Evolutionary conservation across 2,888 invertebrate genomes (phyloP).

Genomic region (Coenonympha arcania): DNA sequence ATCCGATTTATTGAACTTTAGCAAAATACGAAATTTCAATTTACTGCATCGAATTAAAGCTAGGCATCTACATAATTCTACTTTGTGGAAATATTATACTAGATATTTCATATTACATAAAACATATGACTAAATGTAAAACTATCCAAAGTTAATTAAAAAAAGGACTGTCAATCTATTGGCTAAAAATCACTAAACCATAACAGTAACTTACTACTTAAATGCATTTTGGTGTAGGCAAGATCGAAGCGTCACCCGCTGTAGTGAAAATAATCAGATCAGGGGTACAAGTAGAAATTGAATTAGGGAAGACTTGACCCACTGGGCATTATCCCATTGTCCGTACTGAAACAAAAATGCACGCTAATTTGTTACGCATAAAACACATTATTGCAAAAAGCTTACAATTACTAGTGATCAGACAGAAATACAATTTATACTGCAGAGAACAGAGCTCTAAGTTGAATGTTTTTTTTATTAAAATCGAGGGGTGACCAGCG

Average conservation of each 20-base stretch:
- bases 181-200: too few relatives aligned
- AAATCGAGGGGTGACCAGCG: conserved; percentile 45
- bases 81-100: too few relatives aligned
- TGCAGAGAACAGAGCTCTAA: conserved; percentile 18
- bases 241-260: conserved; percentile 46
- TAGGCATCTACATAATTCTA: too few relatives aligned
- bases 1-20: too few relatives aligned
- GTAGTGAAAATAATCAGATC: conserved; percentile 64
- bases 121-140: too few relatives aligned
- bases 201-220: conserved; percentile 28
- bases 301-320: conserved; percentile 67
- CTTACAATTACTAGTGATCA: neutral
- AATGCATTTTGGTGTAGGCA: conserved; percentile 38
- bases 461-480: conserved; percentile 11
- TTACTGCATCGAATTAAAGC: too few relatives aligned
- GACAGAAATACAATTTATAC: conserved; percentile 20
- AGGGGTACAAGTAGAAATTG: conserved; percentile 62
- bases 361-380: conserved; percentile 1
- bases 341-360: conserved; percentile 11
- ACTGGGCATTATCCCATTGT: conserved; percentile 33
- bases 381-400: conserved; percentile 9
- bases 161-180: too few relatives aligned
- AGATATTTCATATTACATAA: too few relatives aligned
- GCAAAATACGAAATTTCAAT: too few relatives aligned
- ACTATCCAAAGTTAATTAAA: too few relatives aligned